Evolutionary conservation across 2,797 vertebrate genomes (phyloP), one percentile per base, ranked within the genome.

Genomic region (Rhinichthys osculus): DNA sequence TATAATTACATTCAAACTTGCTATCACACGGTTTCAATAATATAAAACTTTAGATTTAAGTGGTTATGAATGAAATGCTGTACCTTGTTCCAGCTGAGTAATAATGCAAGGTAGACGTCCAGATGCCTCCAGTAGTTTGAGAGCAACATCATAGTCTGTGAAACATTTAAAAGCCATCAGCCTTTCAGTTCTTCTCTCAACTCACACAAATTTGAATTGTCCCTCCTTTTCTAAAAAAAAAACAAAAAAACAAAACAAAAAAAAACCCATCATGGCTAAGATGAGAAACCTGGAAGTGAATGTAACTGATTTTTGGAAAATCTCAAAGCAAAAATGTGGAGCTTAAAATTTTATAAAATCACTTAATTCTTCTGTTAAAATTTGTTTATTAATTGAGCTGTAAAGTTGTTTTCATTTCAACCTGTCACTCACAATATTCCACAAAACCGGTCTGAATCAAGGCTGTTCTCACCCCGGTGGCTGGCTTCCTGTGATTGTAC

Each of bases 91-190:
- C 86, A 94, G 91, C 83, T 91, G 89, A 79, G 73, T 72, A 78
- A 95, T 85, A 4, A 94, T 85, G 35, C 86, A 69, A 10, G 67
- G 42, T 38, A 95, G 88, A 84, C 86, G 93, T 70, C 94, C 94
- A 78, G 94, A 94, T n/a, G 92, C 92, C 73, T 35, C 42, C 84
- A 96, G 91, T 57, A 95, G 89, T 7, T 38, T 87, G 0, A 94
- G 76, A 5, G 94, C 92, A 0, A 85, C 19, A 44, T 92, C 87
- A 78, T 89, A 94, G 81, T 96, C 95, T 96, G 93, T 71, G 38
- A 59, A 76, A 11, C 85, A 79, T 81, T 81, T 10, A 90, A 1
- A n/a, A 42, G 71, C 14, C 27, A 74, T 42, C n/a, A 54, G 17
- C 5, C 79, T n/a, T 42, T 40, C 5, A 82, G 50, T 19, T n/a